Base-by-base conservation (phyloP, 1,140 invertebrate species). In the Drosophila obscura region DNA sequence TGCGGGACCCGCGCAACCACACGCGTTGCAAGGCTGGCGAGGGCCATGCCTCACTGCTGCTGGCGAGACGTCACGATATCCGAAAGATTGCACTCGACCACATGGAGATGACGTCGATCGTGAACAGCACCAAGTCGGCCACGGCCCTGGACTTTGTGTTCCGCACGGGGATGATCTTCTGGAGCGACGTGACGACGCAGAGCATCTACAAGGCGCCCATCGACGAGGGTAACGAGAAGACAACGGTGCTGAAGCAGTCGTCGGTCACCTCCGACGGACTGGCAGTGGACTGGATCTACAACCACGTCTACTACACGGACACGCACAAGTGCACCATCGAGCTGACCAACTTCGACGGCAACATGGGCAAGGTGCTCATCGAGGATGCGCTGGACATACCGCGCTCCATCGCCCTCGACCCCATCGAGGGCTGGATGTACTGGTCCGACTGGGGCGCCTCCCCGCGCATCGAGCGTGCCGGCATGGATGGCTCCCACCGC, bases 211-310 rank as follows among this genome's bases (percentile, higher is more conserved):
- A 97, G 95, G 96, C 97, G n/a, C 97, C 97, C 3, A 97, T 98
- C 62, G 97, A 98, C 80, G 97, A 97, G 93, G 97, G 97, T 7
- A 96, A 94, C 77, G 96, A 97, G 52, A 94, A 95, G 69, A 95
- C 94, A 0, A 95, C 96, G 6, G 96, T 98, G 2, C 95, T 98
- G 7, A 95, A 94, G 22, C 94, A 97, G 48, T 95, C 97, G 88
- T 93, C 97, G 26, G 96, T 96, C 8, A 97, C 96, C 7, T 97
- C 97, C 0, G 98, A 99, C 93, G 98, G 98, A 13, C 92, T 99
- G 50, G 97, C 98, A 3, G 96, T 99, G 45, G 98, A 99, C 92
- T 99, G 98, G 98, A 96, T 99, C 57, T 98, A 99, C 92, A 96
- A 96, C 91, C 96, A 99, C 79, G 94, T 99, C 52, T 99, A 99